Evolutionary conservation across 2,888 invertebrate genomes (phyloP).

Genomic region (Tupiocoris notatus): DNA sequence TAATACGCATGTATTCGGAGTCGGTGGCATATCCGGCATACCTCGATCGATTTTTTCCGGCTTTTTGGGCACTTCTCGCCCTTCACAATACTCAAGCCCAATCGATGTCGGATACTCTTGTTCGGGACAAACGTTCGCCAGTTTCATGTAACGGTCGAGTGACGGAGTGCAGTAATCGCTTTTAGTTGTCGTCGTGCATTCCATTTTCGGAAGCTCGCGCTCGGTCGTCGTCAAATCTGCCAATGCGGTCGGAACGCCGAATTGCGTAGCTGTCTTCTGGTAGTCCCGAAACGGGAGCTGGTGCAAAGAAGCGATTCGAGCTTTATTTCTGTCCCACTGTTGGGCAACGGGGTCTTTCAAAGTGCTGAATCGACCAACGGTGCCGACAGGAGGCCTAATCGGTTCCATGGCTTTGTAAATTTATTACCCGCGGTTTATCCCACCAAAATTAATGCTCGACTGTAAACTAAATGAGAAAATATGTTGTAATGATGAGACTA

Average conservation of each 20-base stretch:
- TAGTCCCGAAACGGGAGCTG: constrained; percentile 13
- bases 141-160: constrained; percentile 12
- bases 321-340: constrained; percentile 34
- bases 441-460: too few relatives aligned
- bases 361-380: not conserved
- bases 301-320: constrained; percentile 10
- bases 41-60: not conserved
- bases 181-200: constrained; percentile 30
- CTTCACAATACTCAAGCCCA: constrained; percentile 17
- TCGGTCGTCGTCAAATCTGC: constrained; percentile 5
- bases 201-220: constrained; percentile 28
- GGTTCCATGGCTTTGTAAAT: too few relatives aligned
- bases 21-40: not conserved
- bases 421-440: too few relatives aligned
- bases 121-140: constrained; percentile 3
- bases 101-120: constrained; percentile 6
- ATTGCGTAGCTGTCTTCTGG: constrained; percentile 5
- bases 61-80: not conserved
- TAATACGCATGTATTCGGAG: not conserved
- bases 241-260: constrained; percentile 17
- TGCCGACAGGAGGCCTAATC: not conserved
- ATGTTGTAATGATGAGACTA: too few relatives aligned
- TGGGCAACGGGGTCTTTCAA: constrained; percentile 2
- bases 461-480: too few relatives aligned
- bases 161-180: constrained; percentile 18